Conservation (phyloP, 1,140 invertebrate species). For the Drosophila saltans region DNA sequence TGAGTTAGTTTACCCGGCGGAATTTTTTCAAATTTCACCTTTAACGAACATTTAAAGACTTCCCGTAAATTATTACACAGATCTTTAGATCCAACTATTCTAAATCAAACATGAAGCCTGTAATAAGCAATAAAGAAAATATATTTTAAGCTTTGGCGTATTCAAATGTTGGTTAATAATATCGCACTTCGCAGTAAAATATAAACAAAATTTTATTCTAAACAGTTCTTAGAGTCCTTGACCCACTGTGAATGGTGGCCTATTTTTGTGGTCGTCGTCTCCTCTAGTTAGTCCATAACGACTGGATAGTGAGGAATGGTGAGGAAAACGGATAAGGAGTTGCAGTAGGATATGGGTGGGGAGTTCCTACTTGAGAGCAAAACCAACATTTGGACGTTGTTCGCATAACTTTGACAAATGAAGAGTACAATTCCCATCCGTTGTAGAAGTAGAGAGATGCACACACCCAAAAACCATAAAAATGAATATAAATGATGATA, state of each 20-base stretch:
- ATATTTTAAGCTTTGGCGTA: too few relatives aligned
- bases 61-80: too few relatives aligned
- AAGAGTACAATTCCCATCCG: constrained; percentile 51
- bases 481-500: constrained; percentile 79
- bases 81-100: too few relatives aligned
- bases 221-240: too few relatives aligned
- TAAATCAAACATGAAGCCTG: too few relatives aligned
- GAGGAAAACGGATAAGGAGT: background rate
- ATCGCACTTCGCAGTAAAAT: too few relatives aligned
- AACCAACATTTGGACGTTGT: constrained; percentile 48
- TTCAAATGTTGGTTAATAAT: too few relatives aligned
- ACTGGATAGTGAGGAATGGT: background rate
- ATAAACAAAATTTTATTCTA: too few relatives aligned
- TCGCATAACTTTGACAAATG: constrained; percentile 76
- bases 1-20: too few relatives aligned
- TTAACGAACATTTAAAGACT: too few relatives aligned
- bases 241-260: background rate
- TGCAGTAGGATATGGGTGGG: background rate
- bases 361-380: constrained; percentile 24
- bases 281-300: background rate
- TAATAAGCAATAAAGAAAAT: too few relatives aligned
- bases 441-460: constrained; percentile 17
- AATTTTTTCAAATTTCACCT: too few relatives aligned
- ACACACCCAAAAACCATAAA: constrained; percentile 40
- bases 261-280: background rate